phyloP scores from a whole-genome alignment of 2,888 invertebrate genomes.

The Stenichneumon culpator region DNA sequence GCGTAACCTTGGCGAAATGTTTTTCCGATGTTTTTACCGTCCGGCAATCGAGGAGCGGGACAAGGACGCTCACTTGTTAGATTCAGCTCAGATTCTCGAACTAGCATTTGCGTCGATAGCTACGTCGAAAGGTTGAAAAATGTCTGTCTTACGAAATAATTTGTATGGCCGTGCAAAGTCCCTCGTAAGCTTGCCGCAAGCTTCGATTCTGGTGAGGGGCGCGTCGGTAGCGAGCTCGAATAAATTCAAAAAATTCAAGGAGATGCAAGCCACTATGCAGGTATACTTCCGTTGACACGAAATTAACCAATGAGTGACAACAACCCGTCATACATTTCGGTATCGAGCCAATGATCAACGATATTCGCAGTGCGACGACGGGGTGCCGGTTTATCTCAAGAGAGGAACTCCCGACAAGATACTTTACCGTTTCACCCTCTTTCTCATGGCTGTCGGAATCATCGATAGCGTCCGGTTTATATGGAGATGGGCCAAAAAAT shows the following conservation, averaged over 20 bases:
- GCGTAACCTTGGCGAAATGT: constrained; percentile 35
- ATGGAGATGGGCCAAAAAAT: constrained; percentile 17
- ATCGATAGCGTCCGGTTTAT: neutral
- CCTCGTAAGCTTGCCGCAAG: neutral
- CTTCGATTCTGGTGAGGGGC: neutral
- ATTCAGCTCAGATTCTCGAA: neutral
- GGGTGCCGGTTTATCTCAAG: constrained; percentile 87
- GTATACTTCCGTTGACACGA: constrained; percentile 64
- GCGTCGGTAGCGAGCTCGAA: constrained; percentile 6
- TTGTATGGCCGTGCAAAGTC: neutral
- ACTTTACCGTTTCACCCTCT: constrained; percentile 79
- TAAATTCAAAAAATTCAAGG: constrained; percentile 72
- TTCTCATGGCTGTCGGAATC: neutral
- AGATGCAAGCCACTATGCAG: constrained; percentile 77
- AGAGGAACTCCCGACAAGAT: constrained; percentile 87
- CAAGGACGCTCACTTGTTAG: constrained; percentile 28
- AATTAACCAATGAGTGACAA: neutral
- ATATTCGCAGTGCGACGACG: constrained; percentile 87
- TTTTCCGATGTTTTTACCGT: constrained; percentile 3
- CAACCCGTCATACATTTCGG: neutral
- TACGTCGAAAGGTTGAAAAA: constrained; percentile 8
- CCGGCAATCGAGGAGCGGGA: constrained; percentile 3
- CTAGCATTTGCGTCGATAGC: neutral
- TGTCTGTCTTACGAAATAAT: constrained; percentile 20
- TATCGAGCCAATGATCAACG: neutral